Conservation (phyloP, 2,113 vertebrate genomes). For the Cyphomyrus plagiostoma region DNA sequence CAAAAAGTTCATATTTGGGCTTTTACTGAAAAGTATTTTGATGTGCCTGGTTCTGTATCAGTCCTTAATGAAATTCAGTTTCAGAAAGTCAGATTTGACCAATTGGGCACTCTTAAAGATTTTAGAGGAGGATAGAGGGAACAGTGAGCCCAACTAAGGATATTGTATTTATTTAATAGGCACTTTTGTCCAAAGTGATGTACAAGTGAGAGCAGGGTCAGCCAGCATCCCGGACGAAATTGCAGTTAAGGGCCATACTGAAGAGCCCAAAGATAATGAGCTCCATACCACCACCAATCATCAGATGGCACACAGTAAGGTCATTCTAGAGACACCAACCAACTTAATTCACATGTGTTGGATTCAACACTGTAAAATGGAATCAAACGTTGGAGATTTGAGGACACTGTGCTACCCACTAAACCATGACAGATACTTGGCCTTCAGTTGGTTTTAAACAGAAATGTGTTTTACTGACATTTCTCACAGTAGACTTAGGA, state of each 20-base stretch:
- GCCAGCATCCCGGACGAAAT: neutral
- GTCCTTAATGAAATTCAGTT: neutral
- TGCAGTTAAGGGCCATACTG: neutral
- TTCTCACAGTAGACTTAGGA: neutral
- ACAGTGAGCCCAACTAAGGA: neutral
- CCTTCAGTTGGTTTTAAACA: neutral
- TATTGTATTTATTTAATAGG: neutral
- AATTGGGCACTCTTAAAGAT: neutral
- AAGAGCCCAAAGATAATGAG: neutral
- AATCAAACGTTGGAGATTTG: neutral
- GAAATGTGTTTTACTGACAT: neutral
- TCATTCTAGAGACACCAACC: neutral
- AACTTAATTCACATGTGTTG: neutral
- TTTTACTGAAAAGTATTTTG: neutral
- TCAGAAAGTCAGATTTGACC: neutral
- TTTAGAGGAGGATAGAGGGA: neutral
- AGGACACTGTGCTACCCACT: neutral
- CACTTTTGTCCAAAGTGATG: neutral
- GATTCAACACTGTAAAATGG: neutral
- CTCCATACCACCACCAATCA: neutral
- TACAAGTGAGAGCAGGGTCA: neutral
- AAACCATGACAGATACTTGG: neutral
- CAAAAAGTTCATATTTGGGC: neutral
- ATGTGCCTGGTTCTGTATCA: neutral
- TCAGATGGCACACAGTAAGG: neutral